Base-by-base conservation (phyloP, 1,140 invertebrate genomes). In the Lasaia peninsularis region DNA sequence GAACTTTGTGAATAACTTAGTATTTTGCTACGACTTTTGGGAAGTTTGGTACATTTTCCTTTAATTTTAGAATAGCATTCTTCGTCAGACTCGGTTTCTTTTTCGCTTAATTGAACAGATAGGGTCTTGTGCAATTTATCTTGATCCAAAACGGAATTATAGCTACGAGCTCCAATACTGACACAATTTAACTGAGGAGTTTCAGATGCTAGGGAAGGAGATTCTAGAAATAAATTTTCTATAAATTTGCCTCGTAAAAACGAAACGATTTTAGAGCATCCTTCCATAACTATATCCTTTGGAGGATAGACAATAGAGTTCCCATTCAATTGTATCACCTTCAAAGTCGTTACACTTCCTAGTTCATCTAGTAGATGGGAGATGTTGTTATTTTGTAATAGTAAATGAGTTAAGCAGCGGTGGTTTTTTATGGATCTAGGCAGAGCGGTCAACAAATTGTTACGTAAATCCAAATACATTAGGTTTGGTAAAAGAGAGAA, bases 301-400 rank as follows among this genome's bases (percentile, higher is more conserved):
- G 89, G 78, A 5, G 92, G 92, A 65, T 75, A 90, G n/a, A 54
- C 70, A 5, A 92, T 54, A 8, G 91, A 91, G 75, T 92, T 92
- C 11, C 88, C 75, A 11, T 69, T 74, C 11, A 91, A 60, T 62
- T 92, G 91, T 18, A 92, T 72, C 18, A 84, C 86, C 77, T 88
- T 91, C 51, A 92, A 78, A 53, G 76, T 90, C 8, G 71, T 56
- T 11, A 82, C 66, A 12, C 86, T 90, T 65, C 92, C 90, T 18
- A 93, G 65, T 79, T 92, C 91, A 18, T 91, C 65, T 0, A 91
- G 92, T 51, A 93, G 66, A 63, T 73, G 68, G 32, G 88, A 74
- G 31, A 93, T 67, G 63, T 86, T 77, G 75, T 93, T 93, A 62
- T 90, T 89, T 75, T 91, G 85, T 48, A 93, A 63, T 28, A 93